These are phyloP conservation scores for Melanchra persicariae DNA, from an alignment of 2,888 invertebrate species.

Conservation along the genomic window DNA sequence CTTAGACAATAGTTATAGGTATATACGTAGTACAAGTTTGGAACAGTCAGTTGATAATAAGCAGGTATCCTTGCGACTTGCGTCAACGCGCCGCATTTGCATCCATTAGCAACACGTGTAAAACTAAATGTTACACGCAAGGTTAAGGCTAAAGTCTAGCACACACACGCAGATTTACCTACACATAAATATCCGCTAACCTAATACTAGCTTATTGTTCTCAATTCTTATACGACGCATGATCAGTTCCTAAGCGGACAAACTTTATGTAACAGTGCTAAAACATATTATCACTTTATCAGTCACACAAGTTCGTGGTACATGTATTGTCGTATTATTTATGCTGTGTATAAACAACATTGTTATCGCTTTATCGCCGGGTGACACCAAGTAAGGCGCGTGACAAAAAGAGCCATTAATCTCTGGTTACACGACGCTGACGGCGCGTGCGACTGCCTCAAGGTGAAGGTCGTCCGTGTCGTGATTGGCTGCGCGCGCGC, in stretches of 20 bases:
- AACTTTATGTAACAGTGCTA: conserved; percentile 28
- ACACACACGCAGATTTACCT: conserved; percentile 23
- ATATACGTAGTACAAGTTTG: background rate
- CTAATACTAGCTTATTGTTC: conserved; percentile 19
- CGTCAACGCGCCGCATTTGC: conserved; percentile 59
- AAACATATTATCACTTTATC: conserved; percentile 38
- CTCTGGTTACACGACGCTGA: conserved; percentile 79
- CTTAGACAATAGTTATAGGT: background rate
- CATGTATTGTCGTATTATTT: conserved; percentile 56
- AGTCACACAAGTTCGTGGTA: conserved; percentile 28
- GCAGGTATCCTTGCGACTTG: conserved; percentile 65
- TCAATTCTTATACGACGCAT: background rate
- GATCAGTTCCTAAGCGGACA: conserved; percentile 22
- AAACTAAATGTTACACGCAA: conserved; percentile 57
- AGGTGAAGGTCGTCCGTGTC: conserved; percentile 69
- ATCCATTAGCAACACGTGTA: conserved; percentile 66
- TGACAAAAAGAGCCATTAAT: conserved; percentile 83
- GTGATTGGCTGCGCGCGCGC: conserved; percentile 67
- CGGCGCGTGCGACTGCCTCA: conserved; percentile 78
- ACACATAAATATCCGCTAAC: conserved; percentile 9
- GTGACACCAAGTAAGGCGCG: conserved; percentile 75
- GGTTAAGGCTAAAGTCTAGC: conserved; percentile 60
- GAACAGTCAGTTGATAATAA: conserved; percentile 48
- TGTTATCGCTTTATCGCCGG: conserved; percentile 63
- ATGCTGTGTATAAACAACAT: conserved; percentile 54